phyloP scores from a whole-genome alignment of 2,113 vertebrate species.

The Dolichotis patagonum region DNA sequence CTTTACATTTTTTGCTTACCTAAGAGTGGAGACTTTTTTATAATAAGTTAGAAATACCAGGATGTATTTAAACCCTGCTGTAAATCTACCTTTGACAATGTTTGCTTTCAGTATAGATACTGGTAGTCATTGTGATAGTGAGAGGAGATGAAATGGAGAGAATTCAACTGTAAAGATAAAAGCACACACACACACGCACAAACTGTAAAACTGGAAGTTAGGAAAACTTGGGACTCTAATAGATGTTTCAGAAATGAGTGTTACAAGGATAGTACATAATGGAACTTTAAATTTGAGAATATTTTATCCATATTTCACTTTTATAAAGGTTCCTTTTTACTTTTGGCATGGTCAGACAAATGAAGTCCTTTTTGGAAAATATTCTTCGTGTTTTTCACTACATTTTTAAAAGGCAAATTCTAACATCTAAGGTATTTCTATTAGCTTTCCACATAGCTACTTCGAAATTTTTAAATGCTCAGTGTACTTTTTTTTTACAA shows the following conservation, averaged over 20 bases:
- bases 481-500: not conserved
- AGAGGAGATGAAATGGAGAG: not conserved
- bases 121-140: not conserved
- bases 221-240: not conserved
- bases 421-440: not conserved
- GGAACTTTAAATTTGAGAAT: not conserved
- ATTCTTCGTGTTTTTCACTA: not conserved
- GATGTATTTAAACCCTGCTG: not conserved
- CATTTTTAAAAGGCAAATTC: not conserved
- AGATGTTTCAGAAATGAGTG: not conserved
- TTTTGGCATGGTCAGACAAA: not conserved
- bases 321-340: not conserved
- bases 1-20: not conserved
- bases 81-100: not conserved
- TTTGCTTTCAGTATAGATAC: not conserved
- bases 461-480: not conserved
- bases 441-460: not conserved
- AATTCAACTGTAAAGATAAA: not conserved
- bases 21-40: not conserved
- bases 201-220: not conserved
- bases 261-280: constrained; percentile 14
- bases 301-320: not conserved
- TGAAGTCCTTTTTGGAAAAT: constrained; percentile 9
- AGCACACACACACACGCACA: not conserved
- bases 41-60: not conserved